Evolutionary conservation across 1,140 invertebrate species (phyloP).

Genomic region (Mya arenaria): DNA sequence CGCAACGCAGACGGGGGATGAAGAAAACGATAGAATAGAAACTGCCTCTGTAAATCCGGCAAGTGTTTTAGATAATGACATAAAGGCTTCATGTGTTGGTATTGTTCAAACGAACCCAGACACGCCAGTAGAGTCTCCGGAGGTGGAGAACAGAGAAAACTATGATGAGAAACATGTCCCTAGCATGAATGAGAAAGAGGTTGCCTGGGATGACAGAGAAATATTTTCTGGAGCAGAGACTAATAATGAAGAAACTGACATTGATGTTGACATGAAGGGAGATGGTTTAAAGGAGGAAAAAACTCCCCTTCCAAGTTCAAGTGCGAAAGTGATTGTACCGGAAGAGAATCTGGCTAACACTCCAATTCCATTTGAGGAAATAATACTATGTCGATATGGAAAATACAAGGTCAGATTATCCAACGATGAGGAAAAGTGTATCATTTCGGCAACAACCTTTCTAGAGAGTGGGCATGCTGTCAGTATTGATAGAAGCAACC

Average conservation of each 20-base stretch:
- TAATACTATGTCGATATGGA: slow-evolving; percentile 33
- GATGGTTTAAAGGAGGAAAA: not conserved
- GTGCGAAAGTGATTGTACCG: not conserved
- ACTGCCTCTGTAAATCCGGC: not conserved
- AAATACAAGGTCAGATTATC: slow-evolving; percentile 45
- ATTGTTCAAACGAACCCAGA: too few relatives aligned
- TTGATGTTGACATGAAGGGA: not conserved
- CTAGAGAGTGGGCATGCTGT: slow-evolving; percentile 39
- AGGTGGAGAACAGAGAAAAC: not conserved
- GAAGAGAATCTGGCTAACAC: not conserved
- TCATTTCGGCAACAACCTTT: slow-evolving; percentile 29
- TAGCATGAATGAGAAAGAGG: too few relatives aligned
- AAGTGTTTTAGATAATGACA: too few relatives aligned
- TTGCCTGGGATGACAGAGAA: not conserved
- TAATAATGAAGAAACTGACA: not conserved
- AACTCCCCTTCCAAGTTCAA: not conserved
- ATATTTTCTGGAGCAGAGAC: not conserved
- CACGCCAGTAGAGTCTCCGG: too few relatives aligned
- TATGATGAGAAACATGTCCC: not conserved
- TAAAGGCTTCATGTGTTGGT: too few relatives aligned
- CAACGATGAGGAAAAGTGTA: slow-evolving; percentile 40
- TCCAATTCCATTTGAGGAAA: slow-evolving; percentile 13
- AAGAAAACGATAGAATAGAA: not conserved
- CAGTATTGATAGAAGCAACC: slow-evolving; percentile 42
- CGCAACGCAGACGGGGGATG: slow-evolving; percentile 17